Evolutionary conservation across 2,797 vertebrate genomes (phyloP).

Genomic region (Galago senegalensis): DNA sequence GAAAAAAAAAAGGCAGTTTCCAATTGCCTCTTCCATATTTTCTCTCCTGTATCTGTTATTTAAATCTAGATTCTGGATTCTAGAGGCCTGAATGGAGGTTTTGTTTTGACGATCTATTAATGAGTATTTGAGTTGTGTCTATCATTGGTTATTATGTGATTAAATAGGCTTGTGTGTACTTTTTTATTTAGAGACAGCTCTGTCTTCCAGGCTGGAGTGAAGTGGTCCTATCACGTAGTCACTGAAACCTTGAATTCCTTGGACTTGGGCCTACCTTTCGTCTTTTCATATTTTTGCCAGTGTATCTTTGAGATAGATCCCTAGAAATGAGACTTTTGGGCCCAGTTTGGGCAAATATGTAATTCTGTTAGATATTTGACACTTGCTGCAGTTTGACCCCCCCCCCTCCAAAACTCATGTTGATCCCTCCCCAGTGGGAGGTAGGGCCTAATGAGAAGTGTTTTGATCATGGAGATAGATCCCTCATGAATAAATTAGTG

Average conservation of each 20-base stretch:
- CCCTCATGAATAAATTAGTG: neutral
- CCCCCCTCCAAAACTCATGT: neutral
- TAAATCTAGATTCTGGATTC: neutral
- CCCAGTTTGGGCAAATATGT: neutral
- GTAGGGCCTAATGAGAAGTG: neutral
- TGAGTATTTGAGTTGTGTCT: neutral
- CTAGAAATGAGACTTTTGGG: neutral
- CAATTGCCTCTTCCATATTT: neutral
- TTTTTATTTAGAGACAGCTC: neutral
- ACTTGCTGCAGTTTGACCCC: neutral
- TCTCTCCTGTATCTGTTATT: neutral
- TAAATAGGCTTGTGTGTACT: neutral
- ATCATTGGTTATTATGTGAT: neutral
- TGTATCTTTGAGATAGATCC: neutral
- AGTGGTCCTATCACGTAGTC: neutral
- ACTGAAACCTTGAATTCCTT: neutral
- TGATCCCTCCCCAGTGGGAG: neutral
- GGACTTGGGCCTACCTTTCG: neutral
- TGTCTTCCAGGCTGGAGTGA: neutral
- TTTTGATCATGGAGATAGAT: neutral
- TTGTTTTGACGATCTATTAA: neutral
- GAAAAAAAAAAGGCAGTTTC: neutral
- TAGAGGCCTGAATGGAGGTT: neutral
- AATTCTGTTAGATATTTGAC: neutral
- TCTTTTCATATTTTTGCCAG: neutral